phyloP scores from a whole-genome alignment of 2,797 vertebrate genomes.

The Geotrypetes seraphini region DNA sequence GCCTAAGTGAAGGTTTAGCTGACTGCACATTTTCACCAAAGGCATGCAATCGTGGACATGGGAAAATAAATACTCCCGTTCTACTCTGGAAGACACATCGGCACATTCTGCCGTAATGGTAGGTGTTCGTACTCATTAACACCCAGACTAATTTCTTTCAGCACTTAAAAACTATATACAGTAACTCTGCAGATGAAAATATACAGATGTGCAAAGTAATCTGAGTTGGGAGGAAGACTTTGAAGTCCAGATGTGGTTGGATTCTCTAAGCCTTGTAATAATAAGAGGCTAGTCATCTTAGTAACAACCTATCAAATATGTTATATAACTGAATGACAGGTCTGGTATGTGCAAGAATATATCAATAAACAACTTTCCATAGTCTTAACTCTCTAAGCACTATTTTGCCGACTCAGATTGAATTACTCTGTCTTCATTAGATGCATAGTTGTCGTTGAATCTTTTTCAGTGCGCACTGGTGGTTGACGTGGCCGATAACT shows the following conservation, averaged over 20 bases:
- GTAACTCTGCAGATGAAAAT: conserved; percentile 40
- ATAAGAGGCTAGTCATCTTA: too few species aligned
- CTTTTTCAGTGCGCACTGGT: background rate
- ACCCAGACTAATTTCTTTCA: conserved; percentile 36
- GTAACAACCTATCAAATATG: too few species aligned
- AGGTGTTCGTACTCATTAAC: conserved; percentile 43
- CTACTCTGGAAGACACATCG: conserved; percentile 28
- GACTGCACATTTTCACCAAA: conserved; percentile 28
- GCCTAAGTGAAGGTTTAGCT: conserved; percentile 33
- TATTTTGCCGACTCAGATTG: conserved; percentile 12
- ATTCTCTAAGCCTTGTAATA: too few species aligned
- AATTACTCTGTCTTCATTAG: conserved; percentile 15
- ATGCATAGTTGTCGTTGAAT: background rate
- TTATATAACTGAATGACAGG: too few species aligned
- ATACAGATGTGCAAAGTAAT: too few species aligned
- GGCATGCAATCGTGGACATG: conserved; percentile 32
- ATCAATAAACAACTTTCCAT: conserved; percentile 23
- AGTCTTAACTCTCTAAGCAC: conserved; percentile 26
- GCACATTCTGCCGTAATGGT: conserved; percentile 43
- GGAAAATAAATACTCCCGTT: conserved; percentile 40
- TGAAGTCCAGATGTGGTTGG: too few species aligned
- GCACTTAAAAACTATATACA: conserved; percentile 39
- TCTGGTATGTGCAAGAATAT: too few species aligned
- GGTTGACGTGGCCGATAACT: too few species aligned
- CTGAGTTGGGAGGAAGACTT: too few species aligned